Evolutionary conservation across 1,140 invertebrate species (phyloP), one percentile per base, ranked within the genome.

Genomic region (Heliconius himera): DNA sequence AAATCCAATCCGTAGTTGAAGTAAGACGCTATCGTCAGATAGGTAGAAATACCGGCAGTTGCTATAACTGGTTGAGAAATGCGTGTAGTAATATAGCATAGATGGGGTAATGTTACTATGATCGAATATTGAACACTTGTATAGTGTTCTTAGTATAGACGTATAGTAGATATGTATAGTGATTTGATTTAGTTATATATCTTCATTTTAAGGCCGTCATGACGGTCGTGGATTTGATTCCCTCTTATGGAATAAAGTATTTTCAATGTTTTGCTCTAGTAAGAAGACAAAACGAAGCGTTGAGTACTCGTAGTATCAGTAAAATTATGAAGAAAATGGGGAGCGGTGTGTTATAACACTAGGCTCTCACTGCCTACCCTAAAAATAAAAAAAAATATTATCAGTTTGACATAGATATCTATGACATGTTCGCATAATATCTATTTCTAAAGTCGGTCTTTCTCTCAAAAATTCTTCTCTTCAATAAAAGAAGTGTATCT

Each of bases 21-120:
- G 26, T 66, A 29, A 29, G 22, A 11, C 9, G 60, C 60, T 66
- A 66, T 66, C 60, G 60, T 66, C 60, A 66, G 60, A 29, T 13
- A 66, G 22, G 22, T 66, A 38, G 74, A 76, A 66, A 76, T 66
- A 60, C 74, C 74, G 56, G 74, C 74, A 76, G 22, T 76, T 51
- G 33, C 54, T 66, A 70, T 51, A 76, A 51, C 73, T 51, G 3
- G 60, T 76, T 76, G 56, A 46, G 74, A 76, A 76, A 76, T 33
- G 54, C 36, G 56, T 76, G 74, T 76, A 36, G 74, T 76, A 76
- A 76, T 60, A 38, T 54, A 29, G 26, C 18, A n/a, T 66, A 66
- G 60, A 66, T 66, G 60, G 60, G 60, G 60, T 66, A 66, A 66
- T 66, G 60, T 66, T 66, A 66, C 60, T 66, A 66, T 66, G 60